These are phyloP conservation scores for Dicranocentrus wangi DNA, from an alignment of 2,888 invertebrate species.

Conservation along the genomic window DNA sequence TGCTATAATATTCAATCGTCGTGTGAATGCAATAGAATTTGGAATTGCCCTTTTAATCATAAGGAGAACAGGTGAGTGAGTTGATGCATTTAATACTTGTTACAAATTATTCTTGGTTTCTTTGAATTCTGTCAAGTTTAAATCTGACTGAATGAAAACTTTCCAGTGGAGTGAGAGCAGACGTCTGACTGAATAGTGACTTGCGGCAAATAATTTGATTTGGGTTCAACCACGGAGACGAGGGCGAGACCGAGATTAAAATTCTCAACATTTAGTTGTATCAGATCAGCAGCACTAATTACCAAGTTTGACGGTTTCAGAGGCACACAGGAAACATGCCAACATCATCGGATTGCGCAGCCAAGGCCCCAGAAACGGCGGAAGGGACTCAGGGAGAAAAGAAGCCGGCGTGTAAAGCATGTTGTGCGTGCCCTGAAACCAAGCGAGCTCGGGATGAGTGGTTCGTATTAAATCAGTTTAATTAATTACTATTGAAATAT, in stretches of 20 bases:
- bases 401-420: constrained; percentile 90
- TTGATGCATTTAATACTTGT: too few species aligned
- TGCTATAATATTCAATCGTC: too few species aligned
- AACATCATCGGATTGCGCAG: constrained; percentile 35
- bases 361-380: constrained; percentile 18
- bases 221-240: neutral
- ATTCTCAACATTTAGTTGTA: neutral
- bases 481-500: neutral
- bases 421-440: constrained; percentile 98
- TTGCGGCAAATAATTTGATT: neutral
- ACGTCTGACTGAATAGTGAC: neutral
- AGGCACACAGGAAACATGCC: constrained; percentile 34
- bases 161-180: neutral
- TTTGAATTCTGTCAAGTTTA: too few species aligned
- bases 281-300: neutral
- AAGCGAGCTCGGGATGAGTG: constrained; percentile 92
- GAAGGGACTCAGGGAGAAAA: constrained; percentile 16
- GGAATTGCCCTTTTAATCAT: too few species aligned
- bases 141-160: too few species aligned
- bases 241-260: neutral
- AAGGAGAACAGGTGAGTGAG: too few species aligned
- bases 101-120: too few species aligned
- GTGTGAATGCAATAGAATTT: too few species aligned
- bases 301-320: neutral
- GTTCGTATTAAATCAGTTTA: constrained; percentile 78